Base-by-base conservation (phyloP, 2,888 invertebrate species). In the Taphrorychus bicolor region DNA sequence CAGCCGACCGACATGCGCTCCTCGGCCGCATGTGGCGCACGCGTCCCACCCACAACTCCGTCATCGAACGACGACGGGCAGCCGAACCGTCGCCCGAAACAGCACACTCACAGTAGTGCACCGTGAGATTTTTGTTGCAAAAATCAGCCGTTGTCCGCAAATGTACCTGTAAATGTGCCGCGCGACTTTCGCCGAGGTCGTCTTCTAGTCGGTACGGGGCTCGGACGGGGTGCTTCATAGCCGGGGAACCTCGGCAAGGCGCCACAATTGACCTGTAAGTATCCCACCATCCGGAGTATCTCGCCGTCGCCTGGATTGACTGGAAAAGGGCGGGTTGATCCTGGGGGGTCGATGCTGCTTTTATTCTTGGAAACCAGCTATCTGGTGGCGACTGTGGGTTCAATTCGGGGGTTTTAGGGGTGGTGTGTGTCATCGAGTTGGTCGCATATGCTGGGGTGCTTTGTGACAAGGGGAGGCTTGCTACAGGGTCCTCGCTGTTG, bases 1-100 rank as follows among this genome's bases (percentile, higher is more conserved):
- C 59, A 42, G 42, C 41, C 49, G 56, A 23, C 48, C 60, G 56
- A 52, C 63, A 66, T 61, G 66, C 66, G 66, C 66, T 52, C 48
- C 54, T 54, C 51, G 73, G 73, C 70, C 71, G 32, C 49, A 54
- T 60, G 42, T 75, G 76, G 76, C 77, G 78, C 77, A 76, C 75
- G 77, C 78, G 68, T 63, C 22, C 59, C 63, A 32, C 59, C 68
- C 59, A 59, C 59, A 49, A 54, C 68, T 21, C 40, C 63, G 68
- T 68, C 78, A 80, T 79, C 80, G 80, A 81, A 78, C 79, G 79
- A n/a, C n/a, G 52, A 18, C 42, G 42, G 22, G 24, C 65, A 45
- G 68, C 63, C 68, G 67, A 59, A 59, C 54, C 62, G 85, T 85
- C 86, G 41, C 42, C 59, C 14, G 45, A 45, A 45, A 45, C 14